phyloP scores from a whole-genome alignment of 2,113 vertebrate species.

The Cyanoderma ruficeps region DNA sequence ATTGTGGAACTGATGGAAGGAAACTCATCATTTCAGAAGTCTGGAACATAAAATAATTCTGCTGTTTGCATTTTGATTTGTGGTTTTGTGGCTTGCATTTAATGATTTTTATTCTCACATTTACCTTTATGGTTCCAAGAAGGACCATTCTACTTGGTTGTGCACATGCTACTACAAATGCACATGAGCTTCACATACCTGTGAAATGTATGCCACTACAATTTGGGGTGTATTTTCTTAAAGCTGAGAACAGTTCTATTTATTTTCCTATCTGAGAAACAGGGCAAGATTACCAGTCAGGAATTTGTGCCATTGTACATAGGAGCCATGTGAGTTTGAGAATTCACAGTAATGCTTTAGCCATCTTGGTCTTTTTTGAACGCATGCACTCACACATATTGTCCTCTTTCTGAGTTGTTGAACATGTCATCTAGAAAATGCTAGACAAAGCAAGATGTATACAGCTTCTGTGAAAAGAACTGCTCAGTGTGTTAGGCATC shows the following conservation, averaged over 20 bases:
- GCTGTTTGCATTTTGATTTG: not conserved
- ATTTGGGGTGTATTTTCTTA: not conserved
- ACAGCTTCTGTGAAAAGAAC: not conserved
- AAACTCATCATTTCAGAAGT: not conserved
- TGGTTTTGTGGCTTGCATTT: not conserved
- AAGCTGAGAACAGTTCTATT: not conserved
- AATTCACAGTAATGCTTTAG: not conserved
- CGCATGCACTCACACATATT: rapidly evolving
- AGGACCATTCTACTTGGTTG: not conserved
- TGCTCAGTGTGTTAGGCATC: not conserved
- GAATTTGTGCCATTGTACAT: not conserved
- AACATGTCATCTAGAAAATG: not conserved
- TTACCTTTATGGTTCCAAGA: not conserved
- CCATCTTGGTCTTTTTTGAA: not conserved
- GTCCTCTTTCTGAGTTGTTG: not conserved
- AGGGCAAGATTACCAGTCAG: not conserved
- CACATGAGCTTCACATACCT: not conserved
- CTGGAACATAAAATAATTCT: not conserved
- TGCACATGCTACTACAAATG: not conserved
- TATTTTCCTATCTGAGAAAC: not conserved
- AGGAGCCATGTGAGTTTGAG: not conserved
- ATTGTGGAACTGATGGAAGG: not conserved
- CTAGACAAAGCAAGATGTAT: not conserved
- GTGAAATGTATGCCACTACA: not conserved
- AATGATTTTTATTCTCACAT: not conserved